Evolutionary conservation across 2,888 invertebrate genomes (phyloP).

Genomic region (Elmis aenea): DNA sequence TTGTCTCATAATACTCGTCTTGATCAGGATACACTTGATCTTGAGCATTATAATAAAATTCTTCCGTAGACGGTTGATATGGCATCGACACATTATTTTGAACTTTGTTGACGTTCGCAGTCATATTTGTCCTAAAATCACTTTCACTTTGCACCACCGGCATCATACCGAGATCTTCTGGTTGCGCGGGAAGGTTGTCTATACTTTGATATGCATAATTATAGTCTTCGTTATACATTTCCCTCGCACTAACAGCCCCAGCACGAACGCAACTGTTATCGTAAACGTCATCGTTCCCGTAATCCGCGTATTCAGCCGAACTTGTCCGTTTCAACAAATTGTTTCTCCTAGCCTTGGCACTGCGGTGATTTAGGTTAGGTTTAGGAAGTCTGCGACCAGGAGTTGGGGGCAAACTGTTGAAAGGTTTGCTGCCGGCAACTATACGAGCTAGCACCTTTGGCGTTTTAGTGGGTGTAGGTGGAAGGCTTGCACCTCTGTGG

Average conservation of each 20-base stretch:
- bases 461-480: slow-evolving; percentile 45
- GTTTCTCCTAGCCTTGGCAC: slow-evolving; percentile 40
- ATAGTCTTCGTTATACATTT: slow-evolving; percentile 62
- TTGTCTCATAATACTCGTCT: slow-evolving; percentile 24
- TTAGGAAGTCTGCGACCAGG: slow-evolving; percentile 53
- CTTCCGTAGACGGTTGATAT: slow-evolving; percentile 29
- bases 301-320: slow-evolving; percentile 43
- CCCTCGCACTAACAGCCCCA: slow-evolving; percentile 42
- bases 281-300: slow-evolving; percentile 34
- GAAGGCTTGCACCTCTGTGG: slow-evolving; percentile 45
- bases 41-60: slow-evolving; percentile 35
- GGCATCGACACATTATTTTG: slow-evolving; percentile 17
- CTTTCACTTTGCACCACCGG: slow-evolving; percentile 10
- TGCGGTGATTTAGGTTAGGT: slow-evolving; percentile 41
- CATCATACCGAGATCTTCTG: slow-evolving; percentile 29
- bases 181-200: slow-evolving; percentile 53
- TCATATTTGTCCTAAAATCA: slow-evolving; percentile 14
- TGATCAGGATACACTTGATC: slow-evolving; percentile 25
- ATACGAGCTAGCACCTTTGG: slow-evolving; percentile 37
- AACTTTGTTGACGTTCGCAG: slow-evolving; percentile 5
- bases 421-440: slow-evolving; percentile 24
- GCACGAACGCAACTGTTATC: slow-evolving; percentile 43
- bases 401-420: slow-evolving; percentile 50
- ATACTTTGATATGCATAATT: slow-evolving; percentile 67
- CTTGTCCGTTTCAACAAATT: slow-evolving; percentile 42